Evolutionary conservation across 2,113 vertebrate genomes (phyloP).

Genomic region (Aegotheles bennettii): DNA sequence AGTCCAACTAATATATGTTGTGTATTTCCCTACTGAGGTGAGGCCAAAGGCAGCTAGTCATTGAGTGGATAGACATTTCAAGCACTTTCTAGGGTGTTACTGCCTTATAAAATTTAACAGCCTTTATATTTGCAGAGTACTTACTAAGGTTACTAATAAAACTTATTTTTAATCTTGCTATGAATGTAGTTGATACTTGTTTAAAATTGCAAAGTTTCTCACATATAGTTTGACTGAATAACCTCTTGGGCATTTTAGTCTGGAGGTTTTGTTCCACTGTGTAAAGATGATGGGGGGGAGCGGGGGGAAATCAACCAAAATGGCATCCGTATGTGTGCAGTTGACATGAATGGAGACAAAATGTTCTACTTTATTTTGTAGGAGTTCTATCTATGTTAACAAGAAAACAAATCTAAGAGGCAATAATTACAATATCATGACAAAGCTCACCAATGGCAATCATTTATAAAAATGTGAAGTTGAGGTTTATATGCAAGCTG

Average conservation of each 20-base stretch:
- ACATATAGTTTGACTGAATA: neutral
- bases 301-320: neutral
- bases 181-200: neutral
- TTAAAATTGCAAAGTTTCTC: neutral
- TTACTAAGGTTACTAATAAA: neutral
- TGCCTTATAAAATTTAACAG: constrained; percentile 7
- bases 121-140: neutral
- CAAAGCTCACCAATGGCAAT: neutral
- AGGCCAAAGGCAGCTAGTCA: neutral
- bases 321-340: neutral
- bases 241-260: neutral
- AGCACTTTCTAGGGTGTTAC: neutral
- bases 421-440: neutral
- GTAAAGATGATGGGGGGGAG: neutral
- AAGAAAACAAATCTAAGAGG: neutral
- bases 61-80: neutral
- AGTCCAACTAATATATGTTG: neutral
- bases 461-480: neutral
- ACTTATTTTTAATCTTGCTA: neutral
- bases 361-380: neutral
- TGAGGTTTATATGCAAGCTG: neutral
- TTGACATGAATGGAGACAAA: neutral
- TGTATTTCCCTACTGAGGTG: neutral
- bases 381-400: neutral
- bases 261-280: neutral